Base-by-base conservation (phyloP, 1,140 invertebrate genomes). In the Euwallacea similis region DNA sequence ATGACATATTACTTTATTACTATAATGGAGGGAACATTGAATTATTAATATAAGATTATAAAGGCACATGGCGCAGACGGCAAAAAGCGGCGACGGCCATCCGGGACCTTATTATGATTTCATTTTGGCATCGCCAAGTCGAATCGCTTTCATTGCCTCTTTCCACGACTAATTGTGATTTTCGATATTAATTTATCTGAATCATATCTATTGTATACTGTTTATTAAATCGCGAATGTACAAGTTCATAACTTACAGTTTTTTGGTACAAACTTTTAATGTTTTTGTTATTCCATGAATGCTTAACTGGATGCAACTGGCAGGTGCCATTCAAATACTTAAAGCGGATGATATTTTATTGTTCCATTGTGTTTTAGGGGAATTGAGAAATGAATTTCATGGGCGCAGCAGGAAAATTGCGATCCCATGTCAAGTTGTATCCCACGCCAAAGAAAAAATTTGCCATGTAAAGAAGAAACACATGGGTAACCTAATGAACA, bases 1-100 rank as follows among this genome's bases (percentile, higher is more conserved):
- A 80, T 81, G 79, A 81, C 79, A 79, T 81, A 81, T 81, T 81
- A 81, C 79, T 81, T 81, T 80, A 81, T 81, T 81, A 81, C 78
- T 76, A 77, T 79, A 81, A 81, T 81, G 79, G 79, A 79, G 78
- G 79, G 79, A 76, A 79, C 79, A 81, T 81, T 81, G 79, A 81
- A 81, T 81, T 81, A 81, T 81, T 81, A 81, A 81, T 81, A 81
- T 81, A 81, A 81, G 78, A 81, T 81, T 80, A 81, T 78, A 76
- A 78, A 74, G 72, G 75, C 76, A 76, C 73, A 77, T 78, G 77
- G 76, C 75, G 77, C 75, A 60, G 73, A 66, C 73, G 76, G 71
- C 74, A 73, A 77, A 75, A 73, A 76, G 68, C 67, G 71, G 54
- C 69, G 73, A 71, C 71, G 61, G 58, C 54, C 61, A 65, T 70